Percentiles rank a stretch among this genome's conserved stretches.
These are phyloP conservation scores for Tanypteryx hageni DNA, from an alignment of 2,888 invertebrate species.

Conservation along the genomic window DNA sequence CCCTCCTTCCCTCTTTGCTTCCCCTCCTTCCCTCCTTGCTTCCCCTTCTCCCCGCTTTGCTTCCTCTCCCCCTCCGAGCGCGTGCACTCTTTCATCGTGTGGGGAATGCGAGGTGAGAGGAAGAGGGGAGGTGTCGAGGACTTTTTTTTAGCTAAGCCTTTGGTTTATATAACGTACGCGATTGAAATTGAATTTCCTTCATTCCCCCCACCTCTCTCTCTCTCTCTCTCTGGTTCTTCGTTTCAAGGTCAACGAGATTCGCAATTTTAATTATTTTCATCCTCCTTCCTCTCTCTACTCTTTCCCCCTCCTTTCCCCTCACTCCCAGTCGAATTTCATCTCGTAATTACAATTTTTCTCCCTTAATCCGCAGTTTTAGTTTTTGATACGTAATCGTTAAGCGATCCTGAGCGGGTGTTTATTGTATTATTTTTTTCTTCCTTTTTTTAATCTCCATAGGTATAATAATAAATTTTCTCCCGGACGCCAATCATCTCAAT, in stretches of 20 bases:
- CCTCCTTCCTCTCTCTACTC: not conserved
- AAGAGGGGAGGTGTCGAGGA: not conserved
- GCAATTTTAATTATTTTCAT: conserved; percentile 51
- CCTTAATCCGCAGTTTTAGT: conserved; percentile 35
- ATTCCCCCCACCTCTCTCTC: not conserved
- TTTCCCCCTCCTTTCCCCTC: not conserved
- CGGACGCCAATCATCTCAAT: too few species aligned
- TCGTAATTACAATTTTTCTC: conserved; percentile 50
- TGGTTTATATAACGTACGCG: conserved; percentile 53
- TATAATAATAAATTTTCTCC: too few species aligned
- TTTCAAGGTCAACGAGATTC: conserved; percentile 60
- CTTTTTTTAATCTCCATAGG: not conserved
- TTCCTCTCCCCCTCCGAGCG: too few species aligned
- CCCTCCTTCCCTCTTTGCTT: too few species aligned
- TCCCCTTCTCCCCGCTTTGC: too few species aligned
- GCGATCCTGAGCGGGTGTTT: not conserved
- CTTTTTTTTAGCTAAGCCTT: not conserved
- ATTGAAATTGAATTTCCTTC: conserved; percentile 48
- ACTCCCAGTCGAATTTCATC: conserved; percentile 20
- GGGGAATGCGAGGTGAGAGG: not conserved
- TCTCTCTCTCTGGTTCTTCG: not conserved
- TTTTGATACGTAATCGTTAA: not conserved
- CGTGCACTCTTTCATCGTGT: too few species aligned
- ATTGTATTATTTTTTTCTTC: not conserved
- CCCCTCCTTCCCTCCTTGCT: not conserved